Percentiles rank a stretch among this genome's conserved stretches.
Conservation (phyloP, 2,888 invertebrate genomes). For the Strigamia maritima region DNA sequence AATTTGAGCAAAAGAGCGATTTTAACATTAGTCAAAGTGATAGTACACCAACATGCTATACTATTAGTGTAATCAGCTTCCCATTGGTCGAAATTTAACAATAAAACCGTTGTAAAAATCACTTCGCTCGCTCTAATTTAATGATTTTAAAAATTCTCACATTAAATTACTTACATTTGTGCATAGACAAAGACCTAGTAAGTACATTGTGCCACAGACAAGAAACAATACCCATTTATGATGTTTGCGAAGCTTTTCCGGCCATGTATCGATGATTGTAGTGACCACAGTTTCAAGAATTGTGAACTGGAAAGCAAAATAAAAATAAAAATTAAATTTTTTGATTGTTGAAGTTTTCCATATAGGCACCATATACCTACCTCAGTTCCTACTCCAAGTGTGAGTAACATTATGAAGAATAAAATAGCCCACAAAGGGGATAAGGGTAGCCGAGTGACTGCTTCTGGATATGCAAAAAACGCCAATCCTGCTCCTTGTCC, state of each 20-base stretch:
- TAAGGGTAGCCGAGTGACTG: conserved; percentile 46
- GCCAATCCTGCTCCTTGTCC: conserved; percentile 47
- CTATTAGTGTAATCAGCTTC: too few species aligned
- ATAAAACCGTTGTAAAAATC: too few species aligned
- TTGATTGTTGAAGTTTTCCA: background rate
- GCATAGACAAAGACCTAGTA: conserved; percentile 71
- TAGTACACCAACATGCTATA: too few species aligned
- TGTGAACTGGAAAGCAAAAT: conserved; percentile 54
- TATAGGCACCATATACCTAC: too few species aligned
- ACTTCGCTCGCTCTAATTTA: too few species aligned
- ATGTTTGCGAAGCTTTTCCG: conserved; percentile 50
- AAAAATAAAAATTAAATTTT: background rate
- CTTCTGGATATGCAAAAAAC: conserved; percentile 48
- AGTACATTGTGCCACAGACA: conserved; percentile 65
- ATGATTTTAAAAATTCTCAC: too few species aligned
- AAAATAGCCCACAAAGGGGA: conserved; percentile 47
- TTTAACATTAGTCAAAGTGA: too few species aligned
- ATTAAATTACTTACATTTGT: conserved; percentile 53
- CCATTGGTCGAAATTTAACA: too few species aligned
- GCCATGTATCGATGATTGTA: conserved; percentile 56
- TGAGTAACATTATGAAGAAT: conserved; percentile 46
- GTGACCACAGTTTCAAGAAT: conserved; percentile 58
- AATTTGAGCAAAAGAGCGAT: too few species aligned
- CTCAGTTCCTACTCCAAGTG: conserved; percentile 42
- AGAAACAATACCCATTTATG: conserved; percentile 59